Percentiles rank a stretch among this genome's conserved stretches.
Conservation (phyloP, 2,797 vertebrate genomes). For the Tenualosa thibaudeaui region DNA sequence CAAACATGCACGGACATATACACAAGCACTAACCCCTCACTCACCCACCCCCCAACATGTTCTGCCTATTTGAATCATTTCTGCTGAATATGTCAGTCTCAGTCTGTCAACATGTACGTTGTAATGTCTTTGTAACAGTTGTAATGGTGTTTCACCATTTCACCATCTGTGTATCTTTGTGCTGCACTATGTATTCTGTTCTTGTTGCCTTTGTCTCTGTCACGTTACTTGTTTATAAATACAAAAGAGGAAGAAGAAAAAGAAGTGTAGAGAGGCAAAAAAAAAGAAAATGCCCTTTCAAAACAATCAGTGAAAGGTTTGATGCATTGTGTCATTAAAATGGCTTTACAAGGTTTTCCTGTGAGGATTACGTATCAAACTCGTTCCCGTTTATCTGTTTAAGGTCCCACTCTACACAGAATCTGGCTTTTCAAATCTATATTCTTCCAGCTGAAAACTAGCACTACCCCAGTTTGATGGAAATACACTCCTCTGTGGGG, state of each 20-base stretch:
- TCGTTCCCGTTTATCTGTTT: slow-evolving; percentile 41
- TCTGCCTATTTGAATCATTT: too few species aligned
- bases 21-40: too few species aligned
- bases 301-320: slow-evolving; percentile 39
- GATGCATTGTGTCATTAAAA: slow-evolving; percentile 43
- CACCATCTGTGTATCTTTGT: too few species aligned
- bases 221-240: too few species aligned
- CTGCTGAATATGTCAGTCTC: too few species aligned
- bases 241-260: neutral
- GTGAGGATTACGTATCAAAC: slow-evolving; percentile 45
- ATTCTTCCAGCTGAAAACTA: slow-evolving; percentile 38
- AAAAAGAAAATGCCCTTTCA: slow-evolving; percentile 45
- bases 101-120: too few species aligned
- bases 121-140: too few species aligned
- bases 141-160: too few species aligned
- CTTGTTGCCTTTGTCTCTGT: too few species aligned
- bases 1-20: too few species aligned
- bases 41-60: too few species aligned
- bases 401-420: neutral
- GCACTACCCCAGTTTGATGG: slow-evolving; percentile 38
- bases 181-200: too few species aligned
- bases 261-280: neutral
- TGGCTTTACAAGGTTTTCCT: slow-evolving; percentile 38
- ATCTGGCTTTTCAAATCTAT: slow-evolving; percentile 37
- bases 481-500: neutral